Conservation (phyloP, 1,140 invertebrate genomes). For the Platorchestia sp. region DNA sequence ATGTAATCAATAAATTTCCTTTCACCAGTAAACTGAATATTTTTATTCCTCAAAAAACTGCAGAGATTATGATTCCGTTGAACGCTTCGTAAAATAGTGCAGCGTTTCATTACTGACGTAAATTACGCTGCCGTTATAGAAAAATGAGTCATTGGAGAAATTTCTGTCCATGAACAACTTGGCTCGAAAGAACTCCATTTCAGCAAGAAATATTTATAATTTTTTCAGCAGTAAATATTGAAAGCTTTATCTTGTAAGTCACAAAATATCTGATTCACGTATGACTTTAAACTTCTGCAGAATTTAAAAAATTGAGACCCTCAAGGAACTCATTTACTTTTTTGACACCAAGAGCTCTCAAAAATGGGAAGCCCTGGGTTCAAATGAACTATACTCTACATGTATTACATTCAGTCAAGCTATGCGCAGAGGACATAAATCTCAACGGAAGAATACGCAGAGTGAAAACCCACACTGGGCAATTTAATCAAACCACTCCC, state of each 20-base stretch:
- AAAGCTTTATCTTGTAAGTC: background rate
- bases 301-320: background rate
- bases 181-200: background rate
- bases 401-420: background rate
- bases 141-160: no score
- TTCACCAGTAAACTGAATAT: no score
- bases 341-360: background rate
- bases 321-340: background rate
- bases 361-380: background rate
- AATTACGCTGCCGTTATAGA: no score
- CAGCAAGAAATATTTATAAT: background rate
- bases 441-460: background rate
- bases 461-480: background rate
- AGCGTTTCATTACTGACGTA: no score
- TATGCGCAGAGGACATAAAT: background rate
- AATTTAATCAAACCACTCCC: slow-evolving; percentile 50
- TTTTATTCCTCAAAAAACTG: no score
- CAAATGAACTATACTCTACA: background rate
- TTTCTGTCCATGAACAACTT: no score
- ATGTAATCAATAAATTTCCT: no score
- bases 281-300: background rate
- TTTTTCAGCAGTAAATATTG: background rate
- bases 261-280: background rate
- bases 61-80: no score
- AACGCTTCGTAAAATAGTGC: no score